Conservation (phyloP, 2,888 invertebrate species). For the Campoplex nolae region DNA sequence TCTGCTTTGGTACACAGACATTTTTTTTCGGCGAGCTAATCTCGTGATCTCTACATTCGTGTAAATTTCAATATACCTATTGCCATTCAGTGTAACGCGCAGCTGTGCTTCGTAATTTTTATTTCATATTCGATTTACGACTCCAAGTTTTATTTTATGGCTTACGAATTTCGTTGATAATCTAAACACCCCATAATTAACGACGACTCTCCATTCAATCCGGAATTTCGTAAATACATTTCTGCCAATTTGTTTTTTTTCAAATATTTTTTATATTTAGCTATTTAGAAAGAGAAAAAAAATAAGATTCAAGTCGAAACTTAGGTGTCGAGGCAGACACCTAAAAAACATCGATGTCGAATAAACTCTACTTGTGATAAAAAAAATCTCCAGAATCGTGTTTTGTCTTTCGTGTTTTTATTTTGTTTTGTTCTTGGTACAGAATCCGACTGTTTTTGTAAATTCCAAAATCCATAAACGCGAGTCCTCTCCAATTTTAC, state of each 20-base stretch:
- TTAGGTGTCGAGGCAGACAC: too few species aligned
- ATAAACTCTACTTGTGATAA: not conserved
- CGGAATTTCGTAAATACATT: not conserved
- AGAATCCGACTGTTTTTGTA: not conserved
- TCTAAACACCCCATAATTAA: not conserved
- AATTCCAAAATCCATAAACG: not conserved
- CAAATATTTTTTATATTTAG: not conserved
- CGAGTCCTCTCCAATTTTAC: not conserved
- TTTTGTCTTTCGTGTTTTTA: not conserved
- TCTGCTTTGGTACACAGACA: not conserved
- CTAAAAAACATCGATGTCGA: too few species aligned
- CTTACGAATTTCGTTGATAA: not conserved
- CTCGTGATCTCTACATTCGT: not conserved
- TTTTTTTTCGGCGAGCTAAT: conserved; percentile 16
- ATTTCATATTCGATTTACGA: not conserved
- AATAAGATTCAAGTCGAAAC: too few species aligned
- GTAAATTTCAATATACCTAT: not conserved
- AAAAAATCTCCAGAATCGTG: not conserved
- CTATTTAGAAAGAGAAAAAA: too few species aligned
- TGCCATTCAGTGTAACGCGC: not conserved
- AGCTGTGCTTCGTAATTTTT: conserved; percentile 15
- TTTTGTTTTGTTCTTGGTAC: too few species aligned
- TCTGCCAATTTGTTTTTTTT: not conserved
- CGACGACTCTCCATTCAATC: not conserved
- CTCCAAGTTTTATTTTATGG: not conserved